Percentiles rank a stretch among this genome's conserved stretches.
These are phyloP conservation scores for Eudyptes chrysolophus DNA, from an alignment of 2,113 vertebrate genomes.

Conservation along the genomic window DNA sequence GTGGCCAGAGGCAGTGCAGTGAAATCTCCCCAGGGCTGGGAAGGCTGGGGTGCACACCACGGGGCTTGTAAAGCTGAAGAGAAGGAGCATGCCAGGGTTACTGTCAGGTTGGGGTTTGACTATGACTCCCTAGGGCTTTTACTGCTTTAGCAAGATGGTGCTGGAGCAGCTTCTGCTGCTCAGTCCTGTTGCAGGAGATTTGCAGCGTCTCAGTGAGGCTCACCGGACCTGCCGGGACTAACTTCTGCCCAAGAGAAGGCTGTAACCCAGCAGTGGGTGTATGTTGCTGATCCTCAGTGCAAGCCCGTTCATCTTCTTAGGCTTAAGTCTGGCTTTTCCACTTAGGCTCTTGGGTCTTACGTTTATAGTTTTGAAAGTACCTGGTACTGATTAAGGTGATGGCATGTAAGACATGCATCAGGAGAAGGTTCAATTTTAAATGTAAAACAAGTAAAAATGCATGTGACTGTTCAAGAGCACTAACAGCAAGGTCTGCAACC, in stretches of 20 bases:
- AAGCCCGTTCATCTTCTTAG: not conserved
- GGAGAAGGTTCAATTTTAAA: not conserved
- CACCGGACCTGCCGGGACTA: not conserved
- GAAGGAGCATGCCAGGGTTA: not conserved
- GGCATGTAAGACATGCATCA: not conserved
- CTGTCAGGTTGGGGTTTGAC: not conserved
- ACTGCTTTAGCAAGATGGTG: not conserved
- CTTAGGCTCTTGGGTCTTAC: not conserved
- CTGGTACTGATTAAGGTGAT: not conserved
- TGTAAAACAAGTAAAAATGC: not conserved
- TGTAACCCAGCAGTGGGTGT: fast-evolving
- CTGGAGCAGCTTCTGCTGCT: not conserved
- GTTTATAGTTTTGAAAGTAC: not conserved
- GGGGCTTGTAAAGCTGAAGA: not conserved
- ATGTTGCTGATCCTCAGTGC: not conserved
- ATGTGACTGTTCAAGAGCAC: not conserved
- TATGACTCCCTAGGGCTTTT: not conserved
- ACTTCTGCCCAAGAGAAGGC: not conserved
- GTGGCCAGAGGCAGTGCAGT: not conserved
- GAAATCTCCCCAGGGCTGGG: not conserved
- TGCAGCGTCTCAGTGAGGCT: not conserved
- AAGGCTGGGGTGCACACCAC: not conserved
- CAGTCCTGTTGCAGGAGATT: not conserved
- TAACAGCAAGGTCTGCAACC: not conserved
- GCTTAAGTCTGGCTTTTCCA: not conserved